Conservation (phyloP, 2,113 vertebrate species). For the Larimichthys polyactis region DNA sequence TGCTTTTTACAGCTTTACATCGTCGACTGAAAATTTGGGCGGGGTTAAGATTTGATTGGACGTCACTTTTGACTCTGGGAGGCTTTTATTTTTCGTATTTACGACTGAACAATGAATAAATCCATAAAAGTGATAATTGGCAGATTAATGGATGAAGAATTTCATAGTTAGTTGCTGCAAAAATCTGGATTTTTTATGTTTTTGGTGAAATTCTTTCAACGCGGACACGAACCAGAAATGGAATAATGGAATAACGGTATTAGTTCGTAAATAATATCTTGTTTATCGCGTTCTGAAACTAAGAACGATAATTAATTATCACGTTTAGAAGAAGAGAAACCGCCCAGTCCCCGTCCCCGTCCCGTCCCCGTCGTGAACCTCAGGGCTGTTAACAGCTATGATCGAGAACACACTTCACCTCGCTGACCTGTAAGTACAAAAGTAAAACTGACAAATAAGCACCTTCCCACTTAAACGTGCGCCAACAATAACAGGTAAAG, state of each 20-base stretch:
- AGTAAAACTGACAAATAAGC: constrained; percentile 80
- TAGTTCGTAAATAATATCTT: too few relatives aligned
- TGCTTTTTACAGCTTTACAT: background rate
- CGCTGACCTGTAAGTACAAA: constrained; percentile 33
- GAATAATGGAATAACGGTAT: too few relatives aligned
- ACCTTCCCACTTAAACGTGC: constrained; percentile 30
- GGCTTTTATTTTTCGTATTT: too few relatives aligned
- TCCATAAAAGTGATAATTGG: background rate
- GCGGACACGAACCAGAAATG: too few relatives aligned
- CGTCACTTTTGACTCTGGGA: too few relatives aligned
- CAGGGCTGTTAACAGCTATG: background rate
- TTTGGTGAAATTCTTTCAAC: background rate
- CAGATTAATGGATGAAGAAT: background rate
- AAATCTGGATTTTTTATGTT: background rate
- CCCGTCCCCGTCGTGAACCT: background rate
- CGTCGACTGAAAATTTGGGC: background rate
- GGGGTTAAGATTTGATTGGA: background rate
- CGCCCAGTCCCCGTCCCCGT: too few relatives aligned
- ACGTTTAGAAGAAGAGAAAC: too few relatives aligned
- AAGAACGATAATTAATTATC: too few relatives aligned
- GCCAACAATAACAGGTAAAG: constrained; percentile 55
- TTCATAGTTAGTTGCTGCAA: background rate
- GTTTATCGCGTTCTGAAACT: too few relatives aligned
- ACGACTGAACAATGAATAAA: background rate
- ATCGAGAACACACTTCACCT: background rate